Percentiles rank a stretch among this genome's conserved stretches.
These are phyloP conservation scores for Hyperopisus bebe DNA, from an alignment of 2,113 vertebrate species.

Conservation along the genomic window DNA sequence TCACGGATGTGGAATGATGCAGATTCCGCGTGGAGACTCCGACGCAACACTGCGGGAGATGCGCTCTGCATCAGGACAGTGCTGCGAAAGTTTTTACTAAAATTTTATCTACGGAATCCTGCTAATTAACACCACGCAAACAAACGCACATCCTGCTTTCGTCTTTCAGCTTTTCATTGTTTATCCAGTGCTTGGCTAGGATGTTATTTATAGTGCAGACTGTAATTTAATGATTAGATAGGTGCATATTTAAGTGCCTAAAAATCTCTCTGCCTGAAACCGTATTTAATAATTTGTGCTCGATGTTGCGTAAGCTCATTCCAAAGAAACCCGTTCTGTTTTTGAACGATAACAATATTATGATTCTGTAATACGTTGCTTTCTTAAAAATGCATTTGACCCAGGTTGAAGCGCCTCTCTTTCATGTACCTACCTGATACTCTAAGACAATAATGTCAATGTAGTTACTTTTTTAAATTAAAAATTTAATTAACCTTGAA, in stretches of 20 bases:
- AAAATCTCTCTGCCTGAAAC: neutral
- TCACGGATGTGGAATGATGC: conserved; percentile 26
- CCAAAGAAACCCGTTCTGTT: neutral
- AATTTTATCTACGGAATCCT: neutral
- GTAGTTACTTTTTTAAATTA: neutral
- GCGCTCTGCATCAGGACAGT: neutral
- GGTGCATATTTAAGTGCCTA: neutral
- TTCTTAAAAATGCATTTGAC: neutral
- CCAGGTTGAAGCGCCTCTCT: neutral
- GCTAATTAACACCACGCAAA: neutral
- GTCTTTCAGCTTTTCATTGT: neutral
- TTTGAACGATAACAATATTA: neutral
- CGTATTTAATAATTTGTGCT: neutral
- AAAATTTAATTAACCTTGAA: neutral
- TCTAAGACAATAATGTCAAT: neutral
- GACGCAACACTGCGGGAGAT: neutral
- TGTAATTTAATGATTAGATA: neutral
- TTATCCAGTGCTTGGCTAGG: neutral
- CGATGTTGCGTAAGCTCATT: neutral
- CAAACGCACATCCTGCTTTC: neutral
- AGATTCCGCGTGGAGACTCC: conserved; percentile 2
- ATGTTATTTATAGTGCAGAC: neutral
- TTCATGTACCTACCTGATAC: neutral
- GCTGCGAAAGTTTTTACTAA: neutral
- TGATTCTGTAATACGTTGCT: neutral